These are phyloP conservation scores for Lepidochrysops patricia DNA, from an alignment of 2,888 invertebrate species.

Conservation along the genomic window DNA sequence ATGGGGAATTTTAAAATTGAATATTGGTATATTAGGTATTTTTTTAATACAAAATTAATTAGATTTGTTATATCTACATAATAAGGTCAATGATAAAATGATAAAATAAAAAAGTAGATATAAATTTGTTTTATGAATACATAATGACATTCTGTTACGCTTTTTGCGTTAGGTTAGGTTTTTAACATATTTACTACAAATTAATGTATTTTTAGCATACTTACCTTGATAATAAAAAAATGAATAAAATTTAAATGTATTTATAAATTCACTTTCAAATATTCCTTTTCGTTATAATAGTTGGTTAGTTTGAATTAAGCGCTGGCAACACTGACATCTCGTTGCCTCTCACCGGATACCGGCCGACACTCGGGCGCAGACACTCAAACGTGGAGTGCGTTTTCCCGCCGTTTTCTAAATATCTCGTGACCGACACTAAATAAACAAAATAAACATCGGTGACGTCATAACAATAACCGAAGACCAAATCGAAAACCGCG, in stretches of 20 bases:
- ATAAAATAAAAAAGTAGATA: too few relatives aligned
- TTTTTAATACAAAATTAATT: too few relatives aligned
- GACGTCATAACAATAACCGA: constrained; percentile 34
- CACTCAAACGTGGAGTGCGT: neutral
- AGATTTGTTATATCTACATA: too few relatives aligned
- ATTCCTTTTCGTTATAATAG: neutral
- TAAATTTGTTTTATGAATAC: too few relatives aligned
- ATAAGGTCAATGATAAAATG: too few relatives aligned
- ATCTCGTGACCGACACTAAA: constrained; percentile 33
- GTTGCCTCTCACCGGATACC: constrained; percentile 4
- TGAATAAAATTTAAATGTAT: neutral
- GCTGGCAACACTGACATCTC: constrained; percentile 4
- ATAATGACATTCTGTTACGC: neutral
- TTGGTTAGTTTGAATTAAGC: neutral
- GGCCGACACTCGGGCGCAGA: neutral
- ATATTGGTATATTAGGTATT: neutral
- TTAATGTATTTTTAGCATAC: neutral
- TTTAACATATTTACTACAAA: neutral
- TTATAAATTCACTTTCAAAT: neutral
- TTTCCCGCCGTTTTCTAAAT: constrained; percentile 2
- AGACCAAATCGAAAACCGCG: constrained; percentile 24
- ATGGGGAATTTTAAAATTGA: too few relatives aligned
- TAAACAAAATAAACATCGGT: constrained; percentile 32
- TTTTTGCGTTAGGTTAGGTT: neutral
- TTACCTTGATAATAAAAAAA: neutral